Evolutionary conservation across 30 jellyfish, hydroid and myxozoan genomes (phyloP).

Genomic region (Clytia hemisphaerica): DNA sequence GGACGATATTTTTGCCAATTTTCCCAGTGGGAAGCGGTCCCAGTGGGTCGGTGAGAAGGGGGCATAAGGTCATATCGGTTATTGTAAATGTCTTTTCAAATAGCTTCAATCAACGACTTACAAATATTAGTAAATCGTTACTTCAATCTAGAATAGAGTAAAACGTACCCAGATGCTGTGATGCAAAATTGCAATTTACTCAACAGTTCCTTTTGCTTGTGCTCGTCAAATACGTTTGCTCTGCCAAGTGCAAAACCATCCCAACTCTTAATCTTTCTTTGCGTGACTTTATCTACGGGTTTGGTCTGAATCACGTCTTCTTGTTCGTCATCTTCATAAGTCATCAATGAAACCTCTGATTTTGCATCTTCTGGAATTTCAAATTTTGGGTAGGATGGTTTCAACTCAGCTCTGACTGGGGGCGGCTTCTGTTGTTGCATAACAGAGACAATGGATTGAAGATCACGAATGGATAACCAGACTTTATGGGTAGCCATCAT

Average conservation of each 20-base stretch:
- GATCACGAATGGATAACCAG: background rate
- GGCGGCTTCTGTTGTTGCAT: background rate
- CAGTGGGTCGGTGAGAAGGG: too few species aligned
- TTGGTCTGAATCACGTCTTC: too few species aligned
- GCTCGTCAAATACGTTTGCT: background rate
- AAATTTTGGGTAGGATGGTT: background rate
- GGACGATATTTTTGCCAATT: too few species aligned
- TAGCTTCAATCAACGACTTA: too few species aligned
- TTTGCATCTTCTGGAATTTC: conserved; percentile 2
- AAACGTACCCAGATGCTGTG: conserved; percentile 21
- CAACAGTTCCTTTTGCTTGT: conserved; percentile 11
- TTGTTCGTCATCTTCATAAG: background rate
- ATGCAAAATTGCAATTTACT: conserved; percentile 13
- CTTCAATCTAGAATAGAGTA: background rate
- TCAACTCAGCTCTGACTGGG: too few species aligned
- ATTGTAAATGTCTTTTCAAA: too few species aligned
- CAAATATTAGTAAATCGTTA: too few species aligned
- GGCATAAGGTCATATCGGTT: too few species aligned
- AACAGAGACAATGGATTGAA: background rate
- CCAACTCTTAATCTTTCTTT: too few species aligned
- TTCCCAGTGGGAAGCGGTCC: too few species aligned
- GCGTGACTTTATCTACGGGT: too few species aligned
- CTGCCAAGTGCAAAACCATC: conserved; percentile 14
- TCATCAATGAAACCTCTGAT: background rate
- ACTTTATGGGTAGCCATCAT: conserved; percentile 1